Evolutionary conservation across 2,888 invertebrate genomes (phyloP).

Genomic region (Oligia latruncula): DNA sequence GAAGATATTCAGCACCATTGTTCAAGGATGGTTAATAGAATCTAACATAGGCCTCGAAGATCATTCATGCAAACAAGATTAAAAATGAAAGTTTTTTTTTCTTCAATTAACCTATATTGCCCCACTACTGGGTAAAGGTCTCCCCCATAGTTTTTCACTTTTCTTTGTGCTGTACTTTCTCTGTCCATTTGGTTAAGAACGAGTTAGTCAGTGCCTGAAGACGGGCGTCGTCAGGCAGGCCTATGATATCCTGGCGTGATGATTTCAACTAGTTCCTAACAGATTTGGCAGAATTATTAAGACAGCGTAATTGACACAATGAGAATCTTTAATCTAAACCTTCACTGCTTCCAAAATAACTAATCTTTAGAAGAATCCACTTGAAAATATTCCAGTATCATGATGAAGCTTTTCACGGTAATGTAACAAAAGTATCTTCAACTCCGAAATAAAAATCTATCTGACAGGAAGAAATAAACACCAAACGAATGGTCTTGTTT

Average conservation of each 20-base stretch:
- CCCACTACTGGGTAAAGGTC: no score
- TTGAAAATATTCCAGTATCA: neutral
- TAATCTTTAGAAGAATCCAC: neutral
- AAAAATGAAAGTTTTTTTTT: neutral
- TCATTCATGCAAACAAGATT: neutral
- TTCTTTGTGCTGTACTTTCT: no score
- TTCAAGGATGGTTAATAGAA: neutral
- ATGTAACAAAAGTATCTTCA: neutral
- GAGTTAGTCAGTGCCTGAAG: no score
- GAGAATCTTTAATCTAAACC: neutral
- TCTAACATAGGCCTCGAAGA: neutral
- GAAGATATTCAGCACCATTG: neutral
- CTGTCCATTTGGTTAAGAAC: no score
- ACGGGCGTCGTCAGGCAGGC: no score
- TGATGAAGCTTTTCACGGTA: neutral
- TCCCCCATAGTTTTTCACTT: no score
- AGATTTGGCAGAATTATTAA: neutral
- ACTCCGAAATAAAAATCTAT: neutral
- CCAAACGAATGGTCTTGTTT: slow-evolving; percentile 47
- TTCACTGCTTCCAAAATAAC: neutral
- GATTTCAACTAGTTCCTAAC: neutral
- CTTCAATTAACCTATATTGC: no score
- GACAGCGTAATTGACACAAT: neutral
- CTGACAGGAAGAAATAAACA: slow-evolving; percentile 13
- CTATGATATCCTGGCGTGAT: neutral